Evolutionary conservation across 2,888 invertebrate species (phyloP).

Genomic region (Leptura quadrifasciata): DNA sequence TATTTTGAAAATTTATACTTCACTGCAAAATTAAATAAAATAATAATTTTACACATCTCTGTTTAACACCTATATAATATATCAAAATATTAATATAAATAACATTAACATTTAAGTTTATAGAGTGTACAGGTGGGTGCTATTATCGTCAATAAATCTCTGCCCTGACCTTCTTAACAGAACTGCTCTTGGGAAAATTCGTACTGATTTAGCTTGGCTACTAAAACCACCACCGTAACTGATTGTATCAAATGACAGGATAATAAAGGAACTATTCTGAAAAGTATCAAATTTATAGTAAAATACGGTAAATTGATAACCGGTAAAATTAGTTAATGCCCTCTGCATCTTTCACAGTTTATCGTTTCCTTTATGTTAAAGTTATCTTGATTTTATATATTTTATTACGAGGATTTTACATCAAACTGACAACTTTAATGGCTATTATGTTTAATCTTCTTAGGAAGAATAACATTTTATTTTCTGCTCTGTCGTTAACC

Average conservation of each 20-base stretch:
- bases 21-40: too few species aligned
- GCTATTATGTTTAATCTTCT: conserved; percentile 17
- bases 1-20: too few species aligned
- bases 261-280: conserved; percentile 5
- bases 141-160: neutral
- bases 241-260: conserved; percentile 20
- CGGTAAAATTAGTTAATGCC: conserved; percentile 37
- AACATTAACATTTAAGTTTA: neutral
- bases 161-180: conserved; percentile 1
- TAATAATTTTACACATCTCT: too few species aligned
- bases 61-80: too few species aligned
- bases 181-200: neutral
- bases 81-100: too few species aligned
- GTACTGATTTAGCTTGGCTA: neutral
- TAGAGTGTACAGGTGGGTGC: neutral
- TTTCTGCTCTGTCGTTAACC: conserved; percentile 16
- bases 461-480: conserved; percentile 2
- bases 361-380: conserved; percentile 19
- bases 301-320: conserved; percentile 28
- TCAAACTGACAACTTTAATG: conserved; percentile 14
- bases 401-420: conserved; percentile 25
- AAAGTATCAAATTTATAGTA: conserved; percentile 37
- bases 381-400: conserved; percentile 32
- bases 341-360: conserved; percentile 3
- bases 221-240: conserved; percentile 20